phyloP scores from a whole-genome alignment of 2,797 vertebrate genomes.

The Microctenopoma lineatum region DNA sequence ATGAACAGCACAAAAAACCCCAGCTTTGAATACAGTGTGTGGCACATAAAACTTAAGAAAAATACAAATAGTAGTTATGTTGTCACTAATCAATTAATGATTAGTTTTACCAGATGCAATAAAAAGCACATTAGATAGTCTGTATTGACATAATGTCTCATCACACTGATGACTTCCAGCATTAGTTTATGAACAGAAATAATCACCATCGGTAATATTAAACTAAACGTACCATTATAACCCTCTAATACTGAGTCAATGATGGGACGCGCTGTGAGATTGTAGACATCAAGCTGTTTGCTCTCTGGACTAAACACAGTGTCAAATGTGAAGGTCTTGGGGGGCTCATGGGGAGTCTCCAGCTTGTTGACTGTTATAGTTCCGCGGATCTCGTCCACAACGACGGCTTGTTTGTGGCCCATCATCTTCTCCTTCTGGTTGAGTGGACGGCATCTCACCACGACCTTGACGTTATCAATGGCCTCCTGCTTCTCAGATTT shows the following conservation, averaged over 20 bases:
- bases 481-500: conserved; percentile 89
- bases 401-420: conserved; percentile 89
- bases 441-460: conserved; percentile 95
- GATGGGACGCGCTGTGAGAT: conserved; percentile 96
- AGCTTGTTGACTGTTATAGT: conserved; percentile 95
- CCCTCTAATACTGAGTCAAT: conserved; percentile 96
- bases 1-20: conserved; percentile 22
- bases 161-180: background rate
- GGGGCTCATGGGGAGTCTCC: conserved; percentile 93
- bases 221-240: conserved; percentile 90
- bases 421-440: conserved; percentile 94
- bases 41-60: background rate
- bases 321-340: conserved; percentile 98
- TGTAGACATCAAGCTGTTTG: conserved; percentile 98
- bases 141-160: background rate
- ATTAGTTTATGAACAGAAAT: background rate
- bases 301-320: conserved; percentile 97
- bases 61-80: background rate
- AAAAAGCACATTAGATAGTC: background rate
- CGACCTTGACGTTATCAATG: conserved; percentile 97
- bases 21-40: background rate
- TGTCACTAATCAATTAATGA: background rate
- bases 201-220: background rate
- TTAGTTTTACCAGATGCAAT: background rate
- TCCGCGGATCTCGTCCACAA: conserved; percentile 95